These are phyloP conservation scores for Lymantria dispar DNA, from an alignment of 2,888 invertebrate species.

Conservation along the genomic window DNA sequence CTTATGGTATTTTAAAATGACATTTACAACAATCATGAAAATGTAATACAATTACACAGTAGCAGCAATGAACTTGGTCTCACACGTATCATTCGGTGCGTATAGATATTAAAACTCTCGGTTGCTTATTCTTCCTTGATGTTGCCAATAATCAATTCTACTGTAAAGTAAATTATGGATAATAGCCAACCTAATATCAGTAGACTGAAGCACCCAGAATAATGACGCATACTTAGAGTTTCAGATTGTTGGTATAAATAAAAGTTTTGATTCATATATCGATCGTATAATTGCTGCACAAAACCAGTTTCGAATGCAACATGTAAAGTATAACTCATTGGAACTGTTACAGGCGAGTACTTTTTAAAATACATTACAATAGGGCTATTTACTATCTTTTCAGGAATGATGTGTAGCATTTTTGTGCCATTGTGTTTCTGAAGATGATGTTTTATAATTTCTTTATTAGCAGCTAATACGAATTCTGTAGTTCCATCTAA, in stretches of 20 bases:
- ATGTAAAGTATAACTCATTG: constrained; percentile 41
- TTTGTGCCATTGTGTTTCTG: constrained; percentile 39
- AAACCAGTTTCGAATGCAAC: constrained; percentile 50
- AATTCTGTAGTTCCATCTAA: constrained; percentile 44
- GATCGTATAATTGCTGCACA: constrained; percentile 33
- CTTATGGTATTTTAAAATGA: no score
- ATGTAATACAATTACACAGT: no score
- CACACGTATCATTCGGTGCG: not conserved
- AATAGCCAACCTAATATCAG: constrained; percentile 44
- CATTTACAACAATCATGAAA: no score
- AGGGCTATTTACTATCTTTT: constrained; percentile 56
- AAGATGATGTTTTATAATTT: constrained; percentile 40
- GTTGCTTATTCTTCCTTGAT: constrained; percentile 3
- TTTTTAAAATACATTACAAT: constrained; percentile 53
- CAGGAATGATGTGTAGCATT: constrained; percentile 49
- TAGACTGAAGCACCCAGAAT: constrained; percentile 40
- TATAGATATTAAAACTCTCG: no score
- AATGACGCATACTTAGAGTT: constrained; percentile 39
- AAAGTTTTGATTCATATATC: constrained; percentile 33
- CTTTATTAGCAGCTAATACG: constrained; percentile 51
- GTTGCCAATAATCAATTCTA: constrained; percentile 45
- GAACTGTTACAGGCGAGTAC: constrained; percentile 40
- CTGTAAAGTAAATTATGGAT: constrained; percentile 42
- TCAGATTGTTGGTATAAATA: constrained; percentile 12
- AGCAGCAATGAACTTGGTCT: no score